Conservation (phyloP, 2,888 invertebrate genomes). For the Pomacea canaliculata region DNA sequence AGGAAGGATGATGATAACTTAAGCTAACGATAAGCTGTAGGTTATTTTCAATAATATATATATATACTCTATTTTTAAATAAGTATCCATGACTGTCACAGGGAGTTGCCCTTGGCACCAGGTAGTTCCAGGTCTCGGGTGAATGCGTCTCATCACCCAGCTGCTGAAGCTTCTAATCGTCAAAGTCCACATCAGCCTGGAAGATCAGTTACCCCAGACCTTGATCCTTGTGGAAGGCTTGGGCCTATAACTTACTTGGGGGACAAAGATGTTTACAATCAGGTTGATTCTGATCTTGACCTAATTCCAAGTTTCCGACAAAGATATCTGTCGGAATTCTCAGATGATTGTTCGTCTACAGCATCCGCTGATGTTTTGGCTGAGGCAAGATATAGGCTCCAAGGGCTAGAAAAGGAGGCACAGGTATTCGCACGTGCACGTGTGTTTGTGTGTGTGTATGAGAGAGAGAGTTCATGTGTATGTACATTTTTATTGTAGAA, state of each 20-base stretch:
- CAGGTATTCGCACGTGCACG: conserved; percentile 43
- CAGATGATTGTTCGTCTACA: conserved; percentile 52
- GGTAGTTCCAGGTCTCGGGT: too few relatives aligned
- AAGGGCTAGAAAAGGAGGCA: conserved; percentile 63
- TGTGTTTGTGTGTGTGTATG: not conserved
- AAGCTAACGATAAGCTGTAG: too few relatives aligned
- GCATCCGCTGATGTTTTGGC: conserved; percentile 61
- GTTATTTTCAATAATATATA: too few relatives aligned
- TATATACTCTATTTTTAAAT: too few relatives aligned
- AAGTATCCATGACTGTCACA: too few relatives aligned
- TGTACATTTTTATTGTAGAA: too few relatives aligned
- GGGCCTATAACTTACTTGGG: conserved; percentile 28
- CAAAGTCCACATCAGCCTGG: not conserved
- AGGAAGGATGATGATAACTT: too few relatives aligned
- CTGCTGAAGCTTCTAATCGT: not conserved
- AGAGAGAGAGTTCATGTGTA: not conserved
- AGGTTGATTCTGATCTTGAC: conserved; percentile 49
- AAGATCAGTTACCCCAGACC: conserved; percentile 5
- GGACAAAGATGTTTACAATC: conserved; percentile 44
- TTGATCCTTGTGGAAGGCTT: conserved; percentile 21
- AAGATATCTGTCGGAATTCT: conserved; percentile 47
- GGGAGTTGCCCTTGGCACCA: too few relatives aligned
- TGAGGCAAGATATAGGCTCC: conserved; percentile 62
- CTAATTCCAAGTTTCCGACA: conserved; percentile 30
- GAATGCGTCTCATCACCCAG: not conserved